Base-by-base conservation (phyloP, 2,888 invertebrate genomes). In the Epinotia nisella region DNA sequence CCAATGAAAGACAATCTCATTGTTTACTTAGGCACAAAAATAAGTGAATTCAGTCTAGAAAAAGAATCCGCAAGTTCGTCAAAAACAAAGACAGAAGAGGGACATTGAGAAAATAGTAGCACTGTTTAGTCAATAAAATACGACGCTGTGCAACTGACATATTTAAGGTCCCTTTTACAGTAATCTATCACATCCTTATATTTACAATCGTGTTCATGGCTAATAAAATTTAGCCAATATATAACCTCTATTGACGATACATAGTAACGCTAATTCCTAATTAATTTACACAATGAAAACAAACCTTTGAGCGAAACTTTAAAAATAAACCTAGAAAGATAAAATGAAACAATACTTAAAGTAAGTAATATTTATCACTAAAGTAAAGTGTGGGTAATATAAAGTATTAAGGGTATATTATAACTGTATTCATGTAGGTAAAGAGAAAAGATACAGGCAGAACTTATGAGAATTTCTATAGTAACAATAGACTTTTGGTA, bases 211-310 rank as follows among this genome's bases (percentile, higher is more conserved):
- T 76, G 75, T 76, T 74, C 76, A 76, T 83, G 88, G 88, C 90
- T 91, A 90, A 90, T 85, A 90, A 87, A 90, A 90, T 89, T 88
- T 90, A 91, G 89, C 91, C 90, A 86, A 85, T 49, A 83, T 82
- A 83, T 78, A 79, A 78, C 80, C 80, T 82, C 78, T 76, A 75
- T 81, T 78, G 78, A 76, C 81, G 78, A 80, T 80, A 81, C 78
- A 82, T 71, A 67, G 41, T 72, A 39, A 64, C 60, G 60, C 59
- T 74, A 74, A 29, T 60, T 70, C 55, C 49, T 71, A 62, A 62
- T 58, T 56, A 70, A 51, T 71, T 70, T 73, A 75, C 56, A 71
- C 70, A 55, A 74, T 76, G 70, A 74, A 77, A 77, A 77, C 59
- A 71, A 75, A 79, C 65, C 71, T 83, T 82, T 82, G 80, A 82